Conservation (phyloP, 2,113 vertebrate species). For the Lepus europaeus region DNA sequence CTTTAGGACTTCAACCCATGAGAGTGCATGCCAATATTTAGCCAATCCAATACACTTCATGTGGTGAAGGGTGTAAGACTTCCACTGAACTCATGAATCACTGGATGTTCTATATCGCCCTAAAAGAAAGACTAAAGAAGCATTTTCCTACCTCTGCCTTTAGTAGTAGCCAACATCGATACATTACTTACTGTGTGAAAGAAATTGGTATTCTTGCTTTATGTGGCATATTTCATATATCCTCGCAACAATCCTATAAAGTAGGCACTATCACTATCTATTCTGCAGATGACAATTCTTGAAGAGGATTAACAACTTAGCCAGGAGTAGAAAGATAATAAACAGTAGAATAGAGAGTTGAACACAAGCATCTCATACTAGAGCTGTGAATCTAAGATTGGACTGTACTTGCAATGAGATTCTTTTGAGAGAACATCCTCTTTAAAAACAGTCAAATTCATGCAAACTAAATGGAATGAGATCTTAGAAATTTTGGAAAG, state of each 20-base stretch:
- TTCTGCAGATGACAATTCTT: not conserved
- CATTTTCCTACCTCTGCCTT: conserved; percentile 17
- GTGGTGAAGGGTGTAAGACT: not conserved
- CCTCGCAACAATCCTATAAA: not conserved
- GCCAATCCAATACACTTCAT: not conserved
- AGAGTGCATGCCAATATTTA: not conserved
- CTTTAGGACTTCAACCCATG: not conserved
- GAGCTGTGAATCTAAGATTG: not conserved
- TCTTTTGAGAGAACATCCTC: not conserved
- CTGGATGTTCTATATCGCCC: not conserved
- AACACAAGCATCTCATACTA: not conserved
- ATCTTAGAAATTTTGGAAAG: conserved; percentile 27
- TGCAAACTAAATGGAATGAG: not conserved
- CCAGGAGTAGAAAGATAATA: not conserved
- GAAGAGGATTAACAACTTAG: not conserved
- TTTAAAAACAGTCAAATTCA: not conserved
- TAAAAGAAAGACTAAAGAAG: not conserved
- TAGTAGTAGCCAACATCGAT: not conserved
- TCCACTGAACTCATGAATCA: not conserved
- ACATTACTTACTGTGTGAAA: not conserved
- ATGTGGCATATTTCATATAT: not conserved
- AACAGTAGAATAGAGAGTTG: not conserved
- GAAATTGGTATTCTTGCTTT: not conserved
- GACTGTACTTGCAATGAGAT: not conserved
- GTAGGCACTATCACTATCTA: not conserved